Conservation (phyloP, 2,113 vertebrate species). For the Oncorhynchus gorbuscha region DNA sequence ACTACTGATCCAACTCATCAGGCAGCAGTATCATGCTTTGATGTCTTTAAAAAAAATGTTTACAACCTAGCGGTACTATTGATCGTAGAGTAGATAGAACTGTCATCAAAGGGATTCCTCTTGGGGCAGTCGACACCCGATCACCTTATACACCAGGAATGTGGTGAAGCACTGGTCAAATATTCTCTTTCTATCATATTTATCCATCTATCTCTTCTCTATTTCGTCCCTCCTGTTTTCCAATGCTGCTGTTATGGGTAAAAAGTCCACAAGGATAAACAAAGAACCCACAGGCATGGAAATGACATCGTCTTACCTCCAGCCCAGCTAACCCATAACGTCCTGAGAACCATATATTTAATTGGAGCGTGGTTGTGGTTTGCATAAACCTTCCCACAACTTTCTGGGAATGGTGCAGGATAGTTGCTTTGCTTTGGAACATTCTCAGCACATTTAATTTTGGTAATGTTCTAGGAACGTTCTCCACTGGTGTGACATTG, state of each 20-base stretch:
- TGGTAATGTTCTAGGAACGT: no score
- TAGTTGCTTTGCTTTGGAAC: no score
- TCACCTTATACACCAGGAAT: constrained; percentile 72
- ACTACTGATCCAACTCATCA: constrained; percentile 57
- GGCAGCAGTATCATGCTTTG: constrained; percentile 58
- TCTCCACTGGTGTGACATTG: no score
- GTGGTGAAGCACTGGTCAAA: constrained; percentile 43
- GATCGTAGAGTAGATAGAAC: constrained; percentile 68
- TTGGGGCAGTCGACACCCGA: constrained; percentile 57
- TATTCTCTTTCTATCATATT: constrained; percentile 29
- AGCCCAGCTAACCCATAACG: background rate
- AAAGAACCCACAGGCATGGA: constrained; percentile 27
- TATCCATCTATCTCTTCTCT: constrained; percentile 19
- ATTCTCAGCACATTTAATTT: no score
- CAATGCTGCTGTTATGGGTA: constrained; percentile 35
- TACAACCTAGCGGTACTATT: constrained; percentile 60
- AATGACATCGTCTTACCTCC: constrained; percentile 55
- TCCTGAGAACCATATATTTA: no score
- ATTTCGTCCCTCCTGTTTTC: constrained; percentile 16
- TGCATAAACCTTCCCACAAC: no score
- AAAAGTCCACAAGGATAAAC: constrained; percentile 1
- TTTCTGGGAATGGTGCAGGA: no score
- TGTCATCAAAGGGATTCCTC: constrained; percentile 72
- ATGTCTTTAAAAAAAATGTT: constrained; percentile 50
- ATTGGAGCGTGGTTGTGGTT: no score